These are phyloP conservation scores for Galagoides demidoff DNA, from an alignment of 2,797 vertebrate species.

Conservation along the genomic window DNA sequence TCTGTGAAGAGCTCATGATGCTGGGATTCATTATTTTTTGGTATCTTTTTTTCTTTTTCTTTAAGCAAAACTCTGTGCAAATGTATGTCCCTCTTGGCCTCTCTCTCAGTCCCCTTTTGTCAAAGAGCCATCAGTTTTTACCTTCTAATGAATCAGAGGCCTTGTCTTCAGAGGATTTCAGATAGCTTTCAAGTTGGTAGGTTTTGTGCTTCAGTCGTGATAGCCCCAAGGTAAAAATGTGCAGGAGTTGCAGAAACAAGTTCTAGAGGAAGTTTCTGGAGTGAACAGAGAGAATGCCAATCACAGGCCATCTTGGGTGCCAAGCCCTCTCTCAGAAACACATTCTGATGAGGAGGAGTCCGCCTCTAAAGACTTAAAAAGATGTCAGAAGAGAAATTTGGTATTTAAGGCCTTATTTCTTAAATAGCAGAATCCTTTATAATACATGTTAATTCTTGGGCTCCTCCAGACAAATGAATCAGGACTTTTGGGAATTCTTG, in stretches of 20 bases:
- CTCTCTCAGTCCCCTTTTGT: neutral
- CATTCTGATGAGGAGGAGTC: neutral
- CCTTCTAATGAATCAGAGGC: slow-evolving; percentile 35
- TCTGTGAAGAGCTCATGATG: neutral
- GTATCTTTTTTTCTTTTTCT: neutral
- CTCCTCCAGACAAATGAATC: neutral
- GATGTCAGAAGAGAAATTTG: neutral
- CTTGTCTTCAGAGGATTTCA: slow-evolving; percentile 52
- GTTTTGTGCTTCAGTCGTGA: slow-evolving; percentile 49
- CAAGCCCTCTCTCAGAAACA: neutral
- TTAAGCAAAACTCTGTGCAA: slow-evolving; percentile 9
- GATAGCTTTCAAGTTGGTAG: slow-evolving; percentile 42
- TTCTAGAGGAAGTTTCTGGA: slow-evolving; percentile 37
- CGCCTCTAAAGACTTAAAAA: neutral
- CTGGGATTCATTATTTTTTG: neutral
- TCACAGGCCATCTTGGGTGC: neutral
- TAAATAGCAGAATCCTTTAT: neutral
- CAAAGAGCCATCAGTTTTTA: neutral
- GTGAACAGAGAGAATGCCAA: slow-evolving; percentile 37
- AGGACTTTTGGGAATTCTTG: neutral
- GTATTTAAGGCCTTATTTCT: neutral
- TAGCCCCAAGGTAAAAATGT: slow-evolving; percentile 47
- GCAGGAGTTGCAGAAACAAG: slow-evolving; percentile 50
- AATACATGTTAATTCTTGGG: neutral
- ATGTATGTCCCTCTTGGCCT: neutral